Base-by-base conservation (phyloP, 2,113 vertebrate genomes). In the Sterna hirundo region DNA sequence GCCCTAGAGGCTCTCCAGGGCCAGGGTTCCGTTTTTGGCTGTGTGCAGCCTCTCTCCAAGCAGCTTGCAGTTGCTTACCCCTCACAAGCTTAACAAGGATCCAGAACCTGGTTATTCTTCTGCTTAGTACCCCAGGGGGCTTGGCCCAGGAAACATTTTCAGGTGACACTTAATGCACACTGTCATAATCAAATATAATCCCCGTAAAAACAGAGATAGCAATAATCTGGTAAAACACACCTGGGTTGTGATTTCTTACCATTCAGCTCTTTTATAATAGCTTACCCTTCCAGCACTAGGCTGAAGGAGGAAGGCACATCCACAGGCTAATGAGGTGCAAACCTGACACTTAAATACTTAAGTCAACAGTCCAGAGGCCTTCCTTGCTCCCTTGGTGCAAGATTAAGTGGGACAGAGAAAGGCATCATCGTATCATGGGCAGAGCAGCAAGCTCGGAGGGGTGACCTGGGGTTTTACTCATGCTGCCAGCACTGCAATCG, bases 381-480 rank as follows among this genome's bases (percentile, higher is more conserved):
- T 77, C 34, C 14, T 74, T 62, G 27, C 7, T 77, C 36, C 29
- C 47, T 42, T 74, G 27, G 13, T 7, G 2, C 2, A 54, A 78
- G 51, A 71, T 70, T 54, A 60, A 70, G 32, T 13, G 32, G 22
- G 76, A 36, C 26, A 79, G 89, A 60, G 34, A 74, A 88, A 77
- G 17, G 9, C 7, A 6, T 23, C 18, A 3, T 18, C 25, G n/a
- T 46, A 44, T 10, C 3, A 1, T 5, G 17, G 22, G 8, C 27
- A 96, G 40, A 89, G 65, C 8, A 30, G 7, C 57, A 79, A 36
- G 19, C 46, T 55, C 52, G 57, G 40, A 84, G 65, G 38, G 51
- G 16, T 44, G 29, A 64, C 32, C n/a, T 0, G 0, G 2, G 29
- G 17, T 34, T 84, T 71, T 52, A 27, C 36, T 64, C 69, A 8